Percentiles rank a stretch among this genome's conserved stretches.
These are phyloP conservation scores for Caenorhabditis sinica DNA, from an alignment of 2,888 invertebrate species.

Conservation along the genomic window DNA sequence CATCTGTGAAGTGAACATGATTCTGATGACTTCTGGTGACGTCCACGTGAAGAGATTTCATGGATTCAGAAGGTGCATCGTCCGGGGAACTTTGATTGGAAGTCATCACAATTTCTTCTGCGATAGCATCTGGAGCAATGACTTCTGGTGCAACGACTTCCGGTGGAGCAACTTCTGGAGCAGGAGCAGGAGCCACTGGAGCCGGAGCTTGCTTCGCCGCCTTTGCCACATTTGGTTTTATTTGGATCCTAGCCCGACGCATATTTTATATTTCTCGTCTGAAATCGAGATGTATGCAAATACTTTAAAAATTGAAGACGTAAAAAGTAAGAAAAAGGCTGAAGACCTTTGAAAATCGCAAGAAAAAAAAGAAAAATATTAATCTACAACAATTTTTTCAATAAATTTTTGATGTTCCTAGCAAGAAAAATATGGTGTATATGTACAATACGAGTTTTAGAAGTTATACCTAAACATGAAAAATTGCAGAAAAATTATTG, in stretches of 20 bases:
- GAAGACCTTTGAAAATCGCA: background rate
- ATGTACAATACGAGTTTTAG: conserved; percentile 39
- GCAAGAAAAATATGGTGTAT: background rate
- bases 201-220: conserved; percentile 46
- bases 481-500: conserved; percentile 35
- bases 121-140: background rate
- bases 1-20: conserved; percentile 55
- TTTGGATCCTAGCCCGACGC: conserved; percentile 66
- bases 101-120: conserved; percentile 17
- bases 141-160: background rate
- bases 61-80: conserved; percentile 33
- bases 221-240: conserved; percentile 68
- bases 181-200: background rate
- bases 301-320: background rate
- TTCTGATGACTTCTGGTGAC: conserved; percentile 17
- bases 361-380: conserved; percentile 10
- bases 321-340: background rate
- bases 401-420: background rate
- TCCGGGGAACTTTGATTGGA: background rate
- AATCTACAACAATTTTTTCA: conserved; percentile 23
- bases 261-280: conserved; percentile 26
- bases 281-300: background rate
- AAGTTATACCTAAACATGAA: conserved; percentile 26
- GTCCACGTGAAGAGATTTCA: conserved; percentile 36
- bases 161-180: background rate